phyloP scores from a whole-genome alignment of 2,888 invertebrate species.

The Troides aeacus region DNA sequence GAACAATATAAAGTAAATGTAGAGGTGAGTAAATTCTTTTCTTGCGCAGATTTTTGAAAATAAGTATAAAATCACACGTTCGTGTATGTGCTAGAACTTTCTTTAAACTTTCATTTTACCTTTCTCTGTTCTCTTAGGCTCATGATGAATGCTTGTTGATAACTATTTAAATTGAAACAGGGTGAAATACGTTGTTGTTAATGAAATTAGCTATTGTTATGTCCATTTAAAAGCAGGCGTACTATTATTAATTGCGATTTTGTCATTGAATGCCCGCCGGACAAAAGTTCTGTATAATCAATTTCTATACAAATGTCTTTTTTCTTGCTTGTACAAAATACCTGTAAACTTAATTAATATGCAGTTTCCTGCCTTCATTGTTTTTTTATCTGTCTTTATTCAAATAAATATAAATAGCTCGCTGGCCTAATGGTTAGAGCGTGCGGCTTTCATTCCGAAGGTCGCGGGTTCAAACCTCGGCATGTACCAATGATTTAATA shows the following conservation, averaged over 20 bases:
- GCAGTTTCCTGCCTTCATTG: not conserved
- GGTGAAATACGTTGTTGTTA: not conserved
- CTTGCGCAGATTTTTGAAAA: not conserved
- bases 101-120: not conserved
- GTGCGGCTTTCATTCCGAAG: too few relatives aligned
- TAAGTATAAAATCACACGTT: not conserved
- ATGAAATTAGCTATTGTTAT: not conserved
- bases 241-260: too few relatives aligned
- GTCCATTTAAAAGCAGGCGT: not conserved
- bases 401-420: too few relatives aligned
- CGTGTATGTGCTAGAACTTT: not conserved
- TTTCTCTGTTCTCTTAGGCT: not conserved
- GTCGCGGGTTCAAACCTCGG: too few relatives aligned
- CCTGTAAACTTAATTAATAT: too few relatives aligned
- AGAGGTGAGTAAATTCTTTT: not conserved
- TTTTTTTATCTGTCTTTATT: not conserved
- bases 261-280: too few relatives aligned
- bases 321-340: too few relatives aligned
- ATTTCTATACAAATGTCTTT: too few relatives aligned
- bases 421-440: too few relatives aligned
- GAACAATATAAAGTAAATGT: not conserved
- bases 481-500: too few relatives aligned
- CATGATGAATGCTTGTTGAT: not conserved
- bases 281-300: too few relatives aligned
- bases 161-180: not conserved